Evolutionary conservation across 2,113 vertebrate species (phyloP), one percentile per base, ranked within the genome.

Genomic region (Anhinga anhinga): DNA sequence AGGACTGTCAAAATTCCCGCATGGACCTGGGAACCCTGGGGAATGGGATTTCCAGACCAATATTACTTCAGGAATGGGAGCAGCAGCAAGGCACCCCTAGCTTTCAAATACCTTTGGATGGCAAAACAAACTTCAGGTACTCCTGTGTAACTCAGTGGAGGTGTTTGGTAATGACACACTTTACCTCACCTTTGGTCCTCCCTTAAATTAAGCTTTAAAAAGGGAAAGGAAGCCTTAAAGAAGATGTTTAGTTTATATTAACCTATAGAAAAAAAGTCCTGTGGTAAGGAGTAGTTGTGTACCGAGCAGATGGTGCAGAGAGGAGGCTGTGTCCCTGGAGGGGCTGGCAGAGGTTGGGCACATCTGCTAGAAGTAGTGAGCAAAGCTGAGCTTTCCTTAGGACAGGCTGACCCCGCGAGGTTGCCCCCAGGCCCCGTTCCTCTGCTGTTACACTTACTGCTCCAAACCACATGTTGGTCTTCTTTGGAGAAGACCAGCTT

Each of bases 321-420:
- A 16, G 34, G 50, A 83, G 59, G 55, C 34, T 86, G 58, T 40
- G n/a, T 58, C 45, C 38, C 36, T 49, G 34, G 27, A 45, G 19
- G 16, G 53, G 14, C 59, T 73, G 55, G 30, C 70, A 73, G 70
- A 82, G 30, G 15, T 30, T 84, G 50, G 40, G 47, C 47, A 78
- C 70, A 55, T n/a, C 55, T 71, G 47, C 38, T 29, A 22, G 7
- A 55, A 77, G 47, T 0, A 23, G 2, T 47, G 61, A 63, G 26
- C 85, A 63, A 78, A 85, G 47, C 82, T 45, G 52, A 85, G 56
- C 69, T 82, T 77, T 73, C 19, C 65, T 53, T n/a, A 32, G 84
- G 55, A 20, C 50, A 78, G 30, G 26, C 66, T 81, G 66, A 72
- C 30, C 30, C 34, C 1, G 1, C 0, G 0, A 66, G 4, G 9